phyloP scores from a whole-genome alignment of 2,888 invertebrate species.

The Nomada ruficornis region DNA sequence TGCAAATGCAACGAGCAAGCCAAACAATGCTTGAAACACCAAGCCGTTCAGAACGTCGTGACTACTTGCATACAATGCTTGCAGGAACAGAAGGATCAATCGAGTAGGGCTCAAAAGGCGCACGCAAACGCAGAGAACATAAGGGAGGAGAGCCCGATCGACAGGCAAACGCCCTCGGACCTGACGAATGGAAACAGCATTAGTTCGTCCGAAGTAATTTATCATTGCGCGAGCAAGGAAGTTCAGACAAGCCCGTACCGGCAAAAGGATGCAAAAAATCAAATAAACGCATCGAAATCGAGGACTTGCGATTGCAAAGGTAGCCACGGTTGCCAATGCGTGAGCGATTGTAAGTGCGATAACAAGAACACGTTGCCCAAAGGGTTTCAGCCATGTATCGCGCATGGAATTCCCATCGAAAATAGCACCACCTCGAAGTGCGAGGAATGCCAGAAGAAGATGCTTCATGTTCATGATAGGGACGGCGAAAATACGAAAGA shows the following conservation, averaged over 20 bases:
- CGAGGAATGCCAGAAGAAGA: slow-evolving; percentile 56
- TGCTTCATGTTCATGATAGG: slow-evolving; percentile 15
- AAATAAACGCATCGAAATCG: slow-evolving; percentile 78
- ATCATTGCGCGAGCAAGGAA: slow-evolving; percentile 20
- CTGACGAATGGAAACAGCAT: slow-evolving; percentile 30
- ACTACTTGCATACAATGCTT: slow-evolving; percentile 45
- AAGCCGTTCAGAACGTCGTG: slow-evolving; percentile 35
- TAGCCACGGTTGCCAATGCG: not conserved
- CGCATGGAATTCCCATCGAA: slow-evolving; percentile 18
- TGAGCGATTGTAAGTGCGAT: slow-evolving; percentile 45
- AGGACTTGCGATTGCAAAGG: slow-evolving; percentile 62
- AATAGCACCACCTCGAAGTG: slow-evolving; percentile 24
- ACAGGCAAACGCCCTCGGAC: slow-evolving; percentile 36
- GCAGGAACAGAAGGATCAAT: slow-evolving; percentile 50
- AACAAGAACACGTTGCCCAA: slow-evolving; percentile 35
- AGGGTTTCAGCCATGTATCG: slow-evolving; percentile 48
- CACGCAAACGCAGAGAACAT: slow-evolving; percentile 16
- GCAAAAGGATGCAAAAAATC: slow-evolving; percentile 80
- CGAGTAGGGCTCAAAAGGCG: slow-evolving; percentile 28
- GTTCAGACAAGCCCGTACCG: slow-evolving; percentile 50
- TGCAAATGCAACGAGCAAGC: slow-evolving; percentile 45
- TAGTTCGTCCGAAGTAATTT: slow-evolving; percentile 29
- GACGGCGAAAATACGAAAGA: slow-evolving; percentile 8
- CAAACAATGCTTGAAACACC: slow-evolving; percentile 53
- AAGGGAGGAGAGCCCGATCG: slow-evolving; percentile 19